Evolutionary conservation across 1,140 invertebrate species (phyloP).

Genomic region (Euura saliciscinereae): DNA sequence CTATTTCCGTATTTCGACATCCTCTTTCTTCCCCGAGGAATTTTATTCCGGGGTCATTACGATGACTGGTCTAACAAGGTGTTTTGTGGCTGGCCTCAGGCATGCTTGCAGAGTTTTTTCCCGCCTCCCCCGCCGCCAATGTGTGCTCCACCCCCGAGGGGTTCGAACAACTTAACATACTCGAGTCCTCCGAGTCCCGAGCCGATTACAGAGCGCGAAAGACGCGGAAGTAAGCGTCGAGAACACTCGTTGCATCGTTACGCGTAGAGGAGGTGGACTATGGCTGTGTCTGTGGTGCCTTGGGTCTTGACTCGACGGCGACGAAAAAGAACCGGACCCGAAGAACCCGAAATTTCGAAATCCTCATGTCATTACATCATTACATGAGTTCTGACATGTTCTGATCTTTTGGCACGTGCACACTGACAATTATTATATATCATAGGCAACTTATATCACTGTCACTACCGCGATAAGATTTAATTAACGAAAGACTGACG

Average conservation of each 20-base stretch:
- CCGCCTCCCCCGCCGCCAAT: constrained; percentile 58
- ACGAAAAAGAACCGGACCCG: constrained; percentile 9
- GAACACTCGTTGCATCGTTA: constrained; percentile 57
- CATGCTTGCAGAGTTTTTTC: constrained; percentile 61
- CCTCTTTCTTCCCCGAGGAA: too few relatives aligned
- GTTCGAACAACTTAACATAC: constrained; percentile 55
- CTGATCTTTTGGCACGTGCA: too few relatives aligned
- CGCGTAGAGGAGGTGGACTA: constrained; percentile 44
- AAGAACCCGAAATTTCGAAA: constrained; percentile 29
- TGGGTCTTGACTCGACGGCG: neutral
- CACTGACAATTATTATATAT: too few relatives aligned
- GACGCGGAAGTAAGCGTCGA: constrained; percentile 55
- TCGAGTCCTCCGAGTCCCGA: constrained; percentile 59
- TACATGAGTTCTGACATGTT: constrained; percentile 21
- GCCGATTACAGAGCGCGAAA: constrained; percentile 51
- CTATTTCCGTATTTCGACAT: too few relatives aligned
- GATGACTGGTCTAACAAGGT: too few relatives aligned
- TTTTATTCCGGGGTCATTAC: too few relatives aligned
- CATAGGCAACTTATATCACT: too few relatives aligned
- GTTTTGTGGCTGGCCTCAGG: constrained; percentile 36
- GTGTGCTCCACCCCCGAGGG: constrained; percentile 51
- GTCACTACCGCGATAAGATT: too few relatives aligned
- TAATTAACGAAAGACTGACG: too few relatives aligned
- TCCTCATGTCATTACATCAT: constrained; percentile 24
- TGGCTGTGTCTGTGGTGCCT: neutral